Conservation (phyloP, 1,140 invertebrate species). For the Camponotus vicinus region DNA sequence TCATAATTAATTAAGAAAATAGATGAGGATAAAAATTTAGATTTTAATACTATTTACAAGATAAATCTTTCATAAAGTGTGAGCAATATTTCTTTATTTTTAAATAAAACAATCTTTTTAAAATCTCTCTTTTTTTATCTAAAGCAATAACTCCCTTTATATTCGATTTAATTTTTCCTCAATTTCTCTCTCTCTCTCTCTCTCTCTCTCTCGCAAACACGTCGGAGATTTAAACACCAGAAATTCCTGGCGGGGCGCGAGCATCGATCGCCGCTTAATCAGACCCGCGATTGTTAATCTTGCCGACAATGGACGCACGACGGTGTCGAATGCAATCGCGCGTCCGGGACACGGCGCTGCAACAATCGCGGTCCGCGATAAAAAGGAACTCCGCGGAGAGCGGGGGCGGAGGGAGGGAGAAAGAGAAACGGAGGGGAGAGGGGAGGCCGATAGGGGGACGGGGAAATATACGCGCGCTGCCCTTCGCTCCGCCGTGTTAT, state of each 20-base stretch:
- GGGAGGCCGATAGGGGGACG: slow-evolving; percentile 3
- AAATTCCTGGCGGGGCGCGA: slow-evolving; percentile 30
- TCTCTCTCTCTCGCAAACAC: slow-evolving; percentile 7
- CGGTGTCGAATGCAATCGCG: slow-evolving; percentile 56
- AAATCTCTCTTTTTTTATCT: neutral
- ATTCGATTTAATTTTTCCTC: neutral
- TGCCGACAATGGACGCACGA: slow-evolving; percentile 52
- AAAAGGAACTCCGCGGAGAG: slow-evolving; percentile 47
- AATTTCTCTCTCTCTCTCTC: no score
- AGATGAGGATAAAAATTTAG: neutral
- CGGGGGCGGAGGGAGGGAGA: slow-evolving; percentile 35
- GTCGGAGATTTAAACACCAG: slow-evolving; percentile 28
- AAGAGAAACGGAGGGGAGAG: slow-evolving; percentile 23
- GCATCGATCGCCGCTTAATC: slow-evolving; percentile 52
- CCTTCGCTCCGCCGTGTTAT: slow-evolving; percentile 73
- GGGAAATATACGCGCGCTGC: slow-evolving; percentile 65
- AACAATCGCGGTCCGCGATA: slow-evolving; percentile 53
- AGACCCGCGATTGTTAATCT: slow-evolving; percentile 58
- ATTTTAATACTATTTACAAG: neutral
- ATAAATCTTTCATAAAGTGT: no score
- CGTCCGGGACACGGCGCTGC: slow-evolving; percentile 29
- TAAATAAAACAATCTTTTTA: neutral
- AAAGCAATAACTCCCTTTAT: neutral
- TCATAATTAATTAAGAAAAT: neutral
- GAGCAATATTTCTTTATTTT: neutral